Conservation (phyloP, 1,140 invertebrate genomes). For the Nomia melanderi region DNA sequence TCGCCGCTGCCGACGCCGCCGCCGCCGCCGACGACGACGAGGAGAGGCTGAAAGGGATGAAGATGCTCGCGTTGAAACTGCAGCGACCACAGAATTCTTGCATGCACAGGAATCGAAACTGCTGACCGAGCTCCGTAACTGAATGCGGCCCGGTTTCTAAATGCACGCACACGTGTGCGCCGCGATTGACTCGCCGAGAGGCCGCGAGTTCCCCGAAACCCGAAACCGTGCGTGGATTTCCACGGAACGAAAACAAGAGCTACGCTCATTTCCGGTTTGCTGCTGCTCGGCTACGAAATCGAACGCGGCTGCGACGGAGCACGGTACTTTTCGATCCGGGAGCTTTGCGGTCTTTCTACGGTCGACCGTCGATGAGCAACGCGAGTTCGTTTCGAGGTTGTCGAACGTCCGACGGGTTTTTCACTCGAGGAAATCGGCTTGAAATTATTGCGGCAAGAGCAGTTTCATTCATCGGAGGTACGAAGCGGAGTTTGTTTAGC, state of each 20-base stretch:
- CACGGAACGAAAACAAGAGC: conserved; percentile 31
- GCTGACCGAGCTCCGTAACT: conserved; percentile 67
- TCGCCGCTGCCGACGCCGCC: conserved; percentile 20
- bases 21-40: conserved; percentile 21
- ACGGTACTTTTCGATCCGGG: conserved; percentile 11
- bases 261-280: conserved; percentile 61
- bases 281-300: conserved; percentile 47
- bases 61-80: conserved; percentile 67
- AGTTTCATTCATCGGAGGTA: too few relatives aligned
- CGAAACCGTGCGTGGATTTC: background rate
- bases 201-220: too few relatives aligned
- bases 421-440: too few relatives aligned
- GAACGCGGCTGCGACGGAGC: conserved; percentile 7
- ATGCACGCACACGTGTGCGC: conserved; percentile 7
- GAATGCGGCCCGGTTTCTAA: conserved; percentile 48
- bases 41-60: conserved; percentile 45
- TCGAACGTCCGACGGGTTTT: background rate
- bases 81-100: conserved; percentile 70
- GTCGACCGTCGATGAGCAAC: conserved; percentile 7
- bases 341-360: conserved; percentile 40
- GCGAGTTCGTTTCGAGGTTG: background rate
- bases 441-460: too few relatives aligned
- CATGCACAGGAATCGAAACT: conserved; percentile 67
- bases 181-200: too few relatives aligned
- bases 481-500: too few relatives aligned